Base-by-base conservation (phyloP, 2,797 vertebrate species). In the Pseudochirops cupreus region DNA sequence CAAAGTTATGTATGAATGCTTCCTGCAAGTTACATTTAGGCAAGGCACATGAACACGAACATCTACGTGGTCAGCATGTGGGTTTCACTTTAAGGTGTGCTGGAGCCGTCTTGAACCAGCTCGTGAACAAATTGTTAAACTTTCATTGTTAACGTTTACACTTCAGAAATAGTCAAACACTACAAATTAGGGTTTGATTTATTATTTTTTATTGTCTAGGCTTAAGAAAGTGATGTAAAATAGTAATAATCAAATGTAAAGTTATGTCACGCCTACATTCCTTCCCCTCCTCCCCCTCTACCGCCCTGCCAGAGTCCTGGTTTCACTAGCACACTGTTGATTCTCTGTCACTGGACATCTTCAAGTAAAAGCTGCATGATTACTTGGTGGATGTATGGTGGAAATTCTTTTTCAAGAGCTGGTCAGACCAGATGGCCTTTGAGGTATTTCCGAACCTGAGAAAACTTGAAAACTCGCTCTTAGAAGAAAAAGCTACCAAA, bases 401-500 rank as follows among this genome's bases (percentile, higher is more conserved):
- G 13, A 7, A 50, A 87, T 50, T 87, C 7, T 87, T 46, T 87
- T 87, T 26, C 24, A 87, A 87, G 39, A 28, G 5, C 62, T 74
- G 39, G 21, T 87, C 16, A 39, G 16, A 74, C 39, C 21, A 87
- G 74, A 87, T 87, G 74, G 39, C 24, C 24, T 87, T 87, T 11
- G 74, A 21, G 9, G 74, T 87, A 26, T 26, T 87, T 87, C 24
- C 74, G 14, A 92, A 46, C 6, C 24, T 58, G n/a, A 67, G 33
- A 92, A 95, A 21, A 18, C 28, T 94, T 56, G n/a, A 28, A 82
- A 91, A 94, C 24, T 2, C 14, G 93, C 56, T 90, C 14, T 9
- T 54, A 59, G 39, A 62, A 94, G 4, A 74, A 95, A 94, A 92
- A 87, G 9, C 74, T 46, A 82, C 39, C 21, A 82, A 87, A 46